phyloP scores from a whole-genome alignment of 2,797 vertebrate species.

The Cirrhinus mrigala region DNA sequence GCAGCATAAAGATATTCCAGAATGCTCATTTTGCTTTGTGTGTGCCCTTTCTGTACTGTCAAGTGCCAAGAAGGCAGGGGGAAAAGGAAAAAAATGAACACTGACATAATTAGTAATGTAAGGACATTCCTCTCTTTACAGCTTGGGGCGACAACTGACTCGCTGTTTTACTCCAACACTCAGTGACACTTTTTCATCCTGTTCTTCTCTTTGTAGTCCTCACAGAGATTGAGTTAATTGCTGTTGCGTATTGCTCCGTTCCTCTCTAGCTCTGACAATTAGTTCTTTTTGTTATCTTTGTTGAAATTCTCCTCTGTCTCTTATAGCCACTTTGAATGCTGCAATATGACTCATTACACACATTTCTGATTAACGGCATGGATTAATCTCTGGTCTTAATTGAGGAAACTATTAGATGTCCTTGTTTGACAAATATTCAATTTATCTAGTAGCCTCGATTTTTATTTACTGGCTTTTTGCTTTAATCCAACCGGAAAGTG shows the following conservation, averaged over 20 bases:
- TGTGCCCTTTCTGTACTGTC: conserved; percentile 67
- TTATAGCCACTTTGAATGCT: conserved; percentile 41
- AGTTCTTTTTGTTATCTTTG: conserved; percentile 24
- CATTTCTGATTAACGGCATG: conserved; percentile 47
- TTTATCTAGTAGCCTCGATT: not conserved
- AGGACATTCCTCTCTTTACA: conserved; percentile 42
- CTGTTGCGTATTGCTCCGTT: conserved; percentile 35
- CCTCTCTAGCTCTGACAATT: conserved; percentile 41
- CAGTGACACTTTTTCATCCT: conserved; percentile 31
- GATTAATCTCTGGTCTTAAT: conserved; percentile 40
- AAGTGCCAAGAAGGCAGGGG: conserved; percentile 48
- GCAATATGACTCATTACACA: conserved; percentile 40
- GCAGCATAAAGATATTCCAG: conserved; percentile 13
- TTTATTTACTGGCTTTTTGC: not conserved
- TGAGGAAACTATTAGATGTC: conserved; percentile 18
- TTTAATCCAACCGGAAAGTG: conserved; percentile 3
- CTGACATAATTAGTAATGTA: conserved; percentile 65
- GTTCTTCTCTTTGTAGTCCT: conserved; percentile 44
- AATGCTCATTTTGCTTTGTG: conserved; percentile 59
- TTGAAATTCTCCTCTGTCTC: conserved; percentile 45
- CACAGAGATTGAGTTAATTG: conserved; percentile 52
- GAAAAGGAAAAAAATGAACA: conserved; percentile 59
- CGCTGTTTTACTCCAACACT: conserved; percentile 34
- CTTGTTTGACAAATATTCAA: conserved; percentile 35
- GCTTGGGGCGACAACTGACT: conserved; percentile 27